phyloP scores from a whole-genome alignment of 2,797 vertebrate species.

The Gallinago nigripennis region DNA sequence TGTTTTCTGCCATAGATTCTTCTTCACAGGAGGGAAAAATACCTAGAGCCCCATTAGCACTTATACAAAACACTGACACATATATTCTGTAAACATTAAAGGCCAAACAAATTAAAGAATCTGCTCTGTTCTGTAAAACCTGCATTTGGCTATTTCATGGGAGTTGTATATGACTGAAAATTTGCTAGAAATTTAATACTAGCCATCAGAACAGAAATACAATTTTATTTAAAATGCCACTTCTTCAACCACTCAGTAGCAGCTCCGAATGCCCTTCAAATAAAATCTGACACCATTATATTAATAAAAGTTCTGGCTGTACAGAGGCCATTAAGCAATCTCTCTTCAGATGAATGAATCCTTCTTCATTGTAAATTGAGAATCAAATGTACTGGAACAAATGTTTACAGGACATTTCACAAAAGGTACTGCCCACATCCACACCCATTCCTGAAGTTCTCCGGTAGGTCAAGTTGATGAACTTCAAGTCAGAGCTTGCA shows the following conservation, averaged over 20 bases:
- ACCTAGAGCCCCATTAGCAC: background rate
- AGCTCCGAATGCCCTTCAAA: background rate
- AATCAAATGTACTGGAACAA: constrained; percentile 41
- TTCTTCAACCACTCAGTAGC: background rate
- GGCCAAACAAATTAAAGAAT: background rate
- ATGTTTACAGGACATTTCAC: constrained; percentile 29
- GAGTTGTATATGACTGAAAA: background rate
- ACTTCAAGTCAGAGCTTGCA: background rate
- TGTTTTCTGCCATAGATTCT: background rate
- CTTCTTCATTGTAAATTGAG: constrained; percentile 48
- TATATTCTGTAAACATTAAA: background rate
- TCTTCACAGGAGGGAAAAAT: background rate
- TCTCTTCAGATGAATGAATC: constrained; percentile 30
- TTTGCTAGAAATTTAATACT: background rate
- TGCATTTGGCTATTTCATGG: background rate
- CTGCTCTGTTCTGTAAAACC: rapidly evolving
- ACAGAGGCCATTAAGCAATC: constrained; percentile 24
- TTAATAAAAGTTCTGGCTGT: constrained; percentile 29
- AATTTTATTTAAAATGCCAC: background rate
- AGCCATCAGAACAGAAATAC: background rate
- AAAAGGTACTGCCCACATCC: background rate
- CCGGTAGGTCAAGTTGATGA: background rate
- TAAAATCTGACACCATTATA: background rate
- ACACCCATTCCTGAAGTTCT: background rate
- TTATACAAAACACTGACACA: background rate